Evolutionary conservation across 2,888 invertebrate species (phyloP), one percentile per base, ranked within the genome.

Genomic region (Thera obeliscata): DNA sequence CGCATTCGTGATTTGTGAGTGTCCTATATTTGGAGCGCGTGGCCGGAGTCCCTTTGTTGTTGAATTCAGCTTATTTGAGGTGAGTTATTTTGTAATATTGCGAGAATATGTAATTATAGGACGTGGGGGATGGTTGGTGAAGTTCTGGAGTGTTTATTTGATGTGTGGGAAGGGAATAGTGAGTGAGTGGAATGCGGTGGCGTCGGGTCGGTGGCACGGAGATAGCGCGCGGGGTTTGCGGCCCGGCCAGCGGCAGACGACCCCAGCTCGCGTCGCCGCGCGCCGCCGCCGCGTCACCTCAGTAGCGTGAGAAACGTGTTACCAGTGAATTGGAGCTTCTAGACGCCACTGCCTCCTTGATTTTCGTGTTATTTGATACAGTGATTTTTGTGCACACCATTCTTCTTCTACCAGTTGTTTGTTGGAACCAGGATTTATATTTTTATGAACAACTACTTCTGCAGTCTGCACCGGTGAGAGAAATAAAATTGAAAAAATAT

Each of bases 11-110:
- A 83, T 85, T 90, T 89, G 92, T 93, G 94, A 86, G 93, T 93
- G 93, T 84, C 88, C 89, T 89, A 78, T 89, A 90, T 89, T 88
- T 89, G 91, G 92, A 94, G 94, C 94, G 94, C 94, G 94, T 94
- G 94, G 94, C 94, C 91, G 90, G 87, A 87, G 85, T 87, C 84
- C 89, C 94, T 94, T 94, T 94, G 94, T 94, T 94, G 90, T 94
- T 90, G 89, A 92, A 92, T 90, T 91, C 89, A 72, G 82, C 90
- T 76, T 87, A 89, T 87, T 88, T 88, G 90, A 90, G 92, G 93
- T 93, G 77, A 93, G 93, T 91, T 87, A 78, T 72, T 75, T 66
- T 64, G 71, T 80, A 81, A 78, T 80, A 78, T 76, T 74, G 77
- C 71, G 74, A 77, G 76, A 76, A 79, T 68, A 76, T 73, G 67